Evolutionary conservation across 2,888 invertebrate genomes (phyloP), one percentile per base, ranked within the genome.

Genomic region (Philereme transversata): DNA sequence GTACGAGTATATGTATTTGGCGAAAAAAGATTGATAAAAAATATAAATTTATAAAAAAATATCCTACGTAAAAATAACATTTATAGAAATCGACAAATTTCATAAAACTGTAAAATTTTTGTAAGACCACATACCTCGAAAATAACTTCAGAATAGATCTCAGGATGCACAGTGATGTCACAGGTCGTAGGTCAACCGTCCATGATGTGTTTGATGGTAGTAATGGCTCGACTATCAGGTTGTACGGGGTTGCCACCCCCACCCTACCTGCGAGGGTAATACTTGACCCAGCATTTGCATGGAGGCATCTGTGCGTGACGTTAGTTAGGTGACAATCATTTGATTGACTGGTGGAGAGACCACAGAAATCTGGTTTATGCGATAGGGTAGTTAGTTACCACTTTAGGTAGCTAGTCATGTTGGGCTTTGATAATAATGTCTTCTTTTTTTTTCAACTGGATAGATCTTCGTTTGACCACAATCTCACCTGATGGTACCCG

Each of bases 291-390:
- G 66, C 79, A 77, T 79, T 83, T 79, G 78, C 79, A 78, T 81
- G 78, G 82, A 87, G 79, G 78, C 86, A 87, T 83, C 86, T 77
- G 78, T 80, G 86, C 89, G 86, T 90, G 86, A 85, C 87, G 64
- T 41, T 41, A 52, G 60, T 55, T 64, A 53, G 52, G 61, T 62
- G 63, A 49, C 43, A 35, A 52, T 60, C 59, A 58, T 46, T 60
- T 60, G 45, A 51, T 62, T 68, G 65, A 67, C 65, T 64, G 56
- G 48, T 60, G 56, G 61, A 64, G 57, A 40, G 46, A 68, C 58
- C 52, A 53, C 60, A 55, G 41, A 43, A 35, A 22, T 22, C 22
- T 22, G 22, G 1, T 22, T 22, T 22, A 22, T 22, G 1, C 22
- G 22, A 22, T 22, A 22, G 22, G 3, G 22, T 22, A 22, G 22